Percentiles rank a stretch among this genome's conserved stretches.
These are phyloP conservation scores for Sinella curviseta DNA, from an alignment of 1,140 invertebrate genomes.

Conservation along the genomic window DNA sequence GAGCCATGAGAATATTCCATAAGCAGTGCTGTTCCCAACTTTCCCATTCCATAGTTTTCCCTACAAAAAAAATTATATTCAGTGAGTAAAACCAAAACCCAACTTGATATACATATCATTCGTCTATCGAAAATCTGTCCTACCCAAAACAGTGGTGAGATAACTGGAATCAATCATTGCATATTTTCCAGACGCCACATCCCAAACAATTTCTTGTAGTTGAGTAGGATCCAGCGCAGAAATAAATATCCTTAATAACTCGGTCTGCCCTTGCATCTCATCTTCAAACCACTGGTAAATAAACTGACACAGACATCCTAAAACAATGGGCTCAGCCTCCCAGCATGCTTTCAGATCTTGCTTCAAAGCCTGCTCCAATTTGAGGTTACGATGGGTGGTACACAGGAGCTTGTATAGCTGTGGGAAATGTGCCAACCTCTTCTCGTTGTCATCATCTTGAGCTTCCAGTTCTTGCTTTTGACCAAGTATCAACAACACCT, in stretches of 20 bases:
- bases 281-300: conserved; percentile 87
- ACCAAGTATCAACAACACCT: conserved; percentile 37
- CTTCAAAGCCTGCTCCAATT: conserved; percentile 39
- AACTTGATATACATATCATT: conserved; percentile 61
- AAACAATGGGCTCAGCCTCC: conserved; percentile 79
- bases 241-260: conserved; percentile 77
- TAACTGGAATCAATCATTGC: conserved; percentile 60
- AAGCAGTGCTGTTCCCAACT: conserved; percentile 95
- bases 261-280: conserved; percentile 79
- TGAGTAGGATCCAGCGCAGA: conserved; percentile 84
- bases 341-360: conserved; percentile 66
- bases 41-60: conserved; percentile 88
- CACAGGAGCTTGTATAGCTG: conserved; percentile 42
- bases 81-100: background rate
- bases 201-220: conserved; percentile 83
- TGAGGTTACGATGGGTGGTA: conserved; percentile 35
- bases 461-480: conserved; percentile 19
- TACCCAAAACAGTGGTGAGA: conserved; percentile 59
- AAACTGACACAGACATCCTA: conserved; percentile 87
- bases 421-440: conserved; percentile 24
- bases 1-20: conserved; percentile 91
- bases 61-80: conserved; percentile 64
- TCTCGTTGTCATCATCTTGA: conserved; percentile 23
- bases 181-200: conserved; percentile 81
- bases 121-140: conserved; percentile 48